Base-by-base conservation (phyloP, 2,113 vertebrate species). In the Leptocoma aspasia region DNA sequence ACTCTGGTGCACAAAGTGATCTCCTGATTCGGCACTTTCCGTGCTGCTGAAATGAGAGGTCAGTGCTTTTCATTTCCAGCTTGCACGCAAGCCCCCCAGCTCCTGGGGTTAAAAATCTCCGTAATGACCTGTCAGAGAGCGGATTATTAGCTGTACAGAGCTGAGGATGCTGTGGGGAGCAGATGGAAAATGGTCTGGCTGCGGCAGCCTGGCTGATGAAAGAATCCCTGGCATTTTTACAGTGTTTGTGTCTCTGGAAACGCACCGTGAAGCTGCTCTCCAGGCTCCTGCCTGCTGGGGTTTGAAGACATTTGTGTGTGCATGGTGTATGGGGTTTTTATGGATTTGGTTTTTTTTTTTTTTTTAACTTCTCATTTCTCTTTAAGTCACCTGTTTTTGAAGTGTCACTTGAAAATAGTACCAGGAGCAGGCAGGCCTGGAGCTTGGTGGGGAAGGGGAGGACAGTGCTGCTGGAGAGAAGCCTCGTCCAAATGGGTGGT, bases 151-250 rank as follows among this genome's bases (percentile, higher is more conserved):
- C 92, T 96, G 68, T 82, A 80, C 89, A 73, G 97, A 97, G 86
- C 93, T 2, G 86, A 90, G 84, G 94, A 95, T 97, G 94, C 95
- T 96, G 80, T 93, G 90, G 96, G 92, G 96, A 97, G 92, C 96
- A 97, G 95, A 97, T 97, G 97, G 97, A 93, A 97, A 98, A 97
- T 95, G 96, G 90, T 93, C 94, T 97, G 96, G 97, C 96, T 97
- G 91, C 82, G 69, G 85, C 92, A 97, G 91, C 81, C 95, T 95
- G 73, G 57, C 95, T 94, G 94, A 96, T 98, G 96, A 96, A 97
- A 97, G 97, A 97, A 94, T 96, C 86, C 75, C 86, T 97, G 97
- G 97, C 96, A 96, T 80, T 97, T 97, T 96, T 97, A 97, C 91
- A 96, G 93, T 94, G 83, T 96, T 90, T 96, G 66, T 94, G 45